Evolutionary conservation across 2,797 vertebrate genomes (phyloP), one percentile per base, ranked within the genome.

Genomic region (Micrastur ruficollis): DNA sequence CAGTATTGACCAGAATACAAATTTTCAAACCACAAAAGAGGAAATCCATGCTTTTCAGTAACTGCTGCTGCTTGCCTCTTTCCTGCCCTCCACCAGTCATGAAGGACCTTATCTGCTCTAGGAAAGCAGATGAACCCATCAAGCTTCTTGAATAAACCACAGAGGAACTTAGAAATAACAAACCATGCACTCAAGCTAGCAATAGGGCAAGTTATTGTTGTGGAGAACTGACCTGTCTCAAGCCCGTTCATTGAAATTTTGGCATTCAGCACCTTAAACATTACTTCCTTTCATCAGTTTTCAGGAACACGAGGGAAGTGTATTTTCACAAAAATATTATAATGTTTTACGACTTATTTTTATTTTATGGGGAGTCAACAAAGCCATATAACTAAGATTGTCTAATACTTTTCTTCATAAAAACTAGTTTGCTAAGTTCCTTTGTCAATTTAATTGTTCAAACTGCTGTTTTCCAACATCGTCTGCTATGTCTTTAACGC

Each of bases 171-270:
- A 14, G 26, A 91, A 92, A 80, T 40, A 76, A 42, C 8, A 52
- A 95, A 74, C 6, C 2, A 1, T 9, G 29, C 4, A 2, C 14
- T 87, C n/a, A 53, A 72, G 15, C 0, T 3, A 80, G n/a, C 22
- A 78, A 53, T 0, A 74, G 26, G 7, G 5, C 32, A 72, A 47
- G 17, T 47, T 66, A 47, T 23, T 72, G 2, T 23, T 47, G 25
- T 32, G 38, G 16, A 89, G 19, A 91, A 90, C 15, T 65, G 1
- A 47, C 23, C 3, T 32, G 5, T 38, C 29, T 79, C 50, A 65
- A 61, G 6, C 9, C 6, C 25, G 42, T n/a, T 67, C 56, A 67
- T 4, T 53, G 79, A 63, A 71, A 67, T 70, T 71, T 66, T 47
- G 31, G 23, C 56, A 71, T 76, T 79, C 34, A 71, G 11, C 29